Evolutionary conservation across 1,140 invertebrate species (phyloP), one percentile per base, ranked within the genome.

Genomic region (Diorhabda elongata): DNA sequence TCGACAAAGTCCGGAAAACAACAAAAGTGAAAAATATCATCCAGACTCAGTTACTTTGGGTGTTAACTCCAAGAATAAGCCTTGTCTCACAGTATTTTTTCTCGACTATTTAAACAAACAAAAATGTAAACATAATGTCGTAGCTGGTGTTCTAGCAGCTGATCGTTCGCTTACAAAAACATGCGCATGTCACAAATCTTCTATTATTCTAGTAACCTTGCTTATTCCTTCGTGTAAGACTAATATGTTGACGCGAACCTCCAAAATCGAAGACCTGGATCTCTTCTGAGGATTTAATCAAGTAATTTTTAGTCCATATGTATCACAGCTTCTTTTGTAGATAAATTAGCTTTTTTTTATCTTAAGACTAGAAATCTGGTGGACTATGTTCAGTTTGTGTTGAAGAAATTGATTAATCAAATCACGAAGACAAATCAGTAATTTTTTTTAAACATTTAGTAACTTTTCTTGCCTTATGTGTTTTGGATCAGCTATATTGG

Each of bases 211-310:
- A 26, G 26, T 26, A 26, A 26, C 26, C 26, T 26, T 52, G 47
- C 5, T 52, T 52, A 5, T 52, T 59, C 58, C 69, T 68, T 67
- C 45, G 67, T 42, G 61, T 78, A 77, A 41, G n/a, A 56, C 74
- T 73, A 3, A 78, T 56, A 69, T 81, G 78, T 11, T 64, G 44
- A 45, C 76, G 58, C 5, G 75, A 77, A 41, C 75, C 76, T 9
- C 76, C 76, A 69, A 80, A 81, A 74, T 80, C 75, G 58, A 75
- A 75, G 2, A 73, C 62, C 64, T 78, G 76, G 8, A 79, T 73
- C 76, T 77, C 72, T 69, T 74, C 8, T 59, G 66, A 56, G 57
- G 77, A 79, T 72, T 78, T 76, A 9, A 72, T 70, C 6, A 47
- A 69, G 70, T 76, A 76, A 73, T 80, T 80, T 71, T 79, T 76